A percentile compares a stretch with the other conserved stretches of the same genome.
Conservation (phyloP, 2,113 vertebrate species). For the Eulacestoma nigropectus region DNA sequence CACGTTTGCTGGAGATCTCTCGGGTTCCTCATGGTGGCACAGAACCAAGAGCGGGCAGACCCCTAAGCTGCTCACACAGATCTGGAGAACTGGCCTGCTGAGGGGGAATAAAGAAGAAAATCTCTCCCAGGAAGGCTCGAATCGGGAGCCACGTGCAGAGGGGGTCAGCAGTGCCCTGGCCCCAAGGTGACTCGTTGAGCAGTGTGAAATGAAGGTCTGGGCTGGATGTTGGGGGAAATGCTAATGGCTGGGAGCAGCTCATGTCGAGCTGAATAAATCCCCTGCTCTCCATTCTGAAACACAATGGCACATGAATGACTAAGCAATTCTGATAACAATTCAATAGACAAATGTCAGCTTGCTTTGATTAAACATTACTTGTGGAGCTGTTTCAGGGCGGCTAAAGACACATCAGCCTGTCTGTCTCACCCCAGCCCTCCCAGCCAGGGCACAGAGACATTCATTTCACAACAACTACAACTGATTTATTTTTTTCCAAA, state of each 20-base stretch:
- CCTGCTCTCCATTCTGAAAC: constrained; percentile 9
- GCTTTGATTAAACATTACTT: constrained; percentile 46
- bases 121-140: neutral
- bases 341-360: constrained; percentile 60
- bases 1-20: neutral
- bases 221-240: constrained; percentile 38
- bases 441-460: neutral
- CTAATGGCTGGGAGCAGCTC: constrained; percentile 30
- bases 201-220: constrained; percentile 27
- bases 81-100: neutral
- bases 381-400: neutral
- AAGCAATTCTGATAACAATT: constrained; percentile 61
- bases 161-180: constrained; percentile 33
- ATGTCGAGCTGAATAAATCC: neutral
- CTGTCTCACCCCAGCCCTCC: neutral
- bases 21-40: neutral
- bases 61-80: neutral
- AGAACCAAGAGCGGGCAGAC: neutral
- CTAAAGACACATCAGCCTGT: neutral
- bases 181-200: constrained; percentile 34
- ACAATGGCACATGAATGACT: constrained; percentile 57
- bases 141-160: neutral
- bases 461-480: constrained; percentile 1
- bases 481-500: neutral
- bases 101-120: neutral